Evolutionary conservation across 2,888 invertebrate species (phyloP), one percentile per base, ranked within the genome.

Genomic region (Colletes collaris): DNA sequence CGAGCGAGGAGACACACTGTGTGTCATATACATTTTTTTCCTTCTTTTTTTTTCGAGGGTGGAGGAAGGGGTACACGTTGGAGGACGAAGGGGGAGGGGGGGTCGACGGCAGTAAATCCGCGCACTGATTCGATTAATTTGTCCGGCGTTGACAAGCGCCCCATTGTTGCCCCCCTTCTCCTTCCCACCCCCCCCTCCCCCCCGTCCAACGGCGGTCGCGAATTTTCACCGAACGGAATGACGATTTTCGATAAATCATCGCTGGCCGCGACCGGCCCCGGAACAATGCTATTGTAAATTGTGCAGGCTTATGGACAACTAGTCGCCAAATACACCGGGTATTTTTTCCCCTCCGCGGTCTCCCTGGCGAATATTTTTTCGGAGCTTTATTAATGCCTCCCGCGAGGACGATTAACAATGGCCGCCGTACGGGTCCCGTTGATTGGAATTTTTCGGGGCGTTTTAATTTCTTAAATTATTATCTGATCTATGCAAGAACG

Each of bases 91-190:
- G n/a, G n/a, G n/a, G n/a, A n/a, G n/a, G 58, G 13, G 55, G 68
- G 62, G 49, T 13, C 50, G 53, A 63, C 72, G 77, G 79, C 84
- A 79, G 82, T 87, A 87, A 87, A 87, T 87, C 87, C 84, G 81
- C 75, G 84, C 80, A 80, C 71, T 75, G 82, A 87, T 87, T 87
- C 87, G 87, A 87, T 85, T 87, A 87, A 87, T 87, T 81, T 84
- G 82, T 84, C 84, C 79, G 67, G 53, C 71, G 82, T 76, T 85
- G 85, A 82, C 82, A 77, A 84, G 79, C 81, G 69, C 56, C 69
- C 62, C 79, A 63, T 86, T 79, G 83, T 83, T 67, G 8, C 50
- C 50, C 58, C 19, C 65, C 44, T 50, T 60, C 70, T 40, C 11
- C 49, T 3, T 3, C 27, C 3, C 3, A 0, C 49, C 49, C 49